Percentiles rank a stretch among this genome's conserved stretches.
phyloP scores from a whole-genome alignment of 2,888 invertebrate genomes.

The Cantharis flavilabris region DNA sequence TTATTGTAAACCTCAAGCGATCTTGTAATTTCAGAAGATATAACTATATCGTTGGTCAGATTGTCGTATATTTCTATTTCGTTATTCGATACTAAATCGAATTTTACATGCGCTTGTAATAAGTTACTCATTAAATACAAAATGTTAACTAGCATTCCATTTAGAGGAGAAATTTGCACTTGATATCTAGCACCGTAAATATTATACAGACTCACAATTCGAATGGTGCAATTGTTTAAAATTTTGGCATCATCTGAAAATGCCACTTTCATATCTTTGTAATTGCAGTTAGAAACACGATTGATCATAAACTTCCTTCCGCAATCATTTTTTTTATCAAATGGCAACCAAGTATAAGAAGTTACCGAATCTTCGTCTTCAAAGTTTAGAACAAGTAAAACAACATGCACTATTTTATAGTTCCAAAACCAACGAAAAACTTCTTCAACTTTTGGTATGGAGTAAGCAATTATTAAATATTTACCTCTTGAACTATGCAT shows the following conservation, averaged over 20 bases:
- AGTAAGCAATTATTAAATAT: too few relatives aligned
- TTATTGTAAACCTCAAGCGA: neutral
- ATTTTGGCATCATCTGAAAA: neutral
- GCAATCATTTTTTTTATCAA: neutral
- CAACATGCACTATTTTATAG: neutral
- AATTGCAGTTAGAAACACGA: neutral
- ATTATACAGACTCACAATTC: neutral
- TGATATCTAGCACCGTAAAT: neutral
- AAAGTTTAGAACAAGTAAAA: neutral
- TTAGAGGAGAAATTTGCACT: neutral
- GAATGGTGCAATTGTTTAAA: neutral
- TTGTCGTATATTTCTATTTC: neutral
- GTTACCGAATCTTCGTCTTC: neutral
- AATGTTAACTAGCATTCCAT: neutral
- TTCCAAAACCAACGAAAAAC: too few relatives aligned
- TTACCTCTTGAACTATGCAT: too few relatives aligned
- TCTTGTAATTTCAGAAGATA: neutral
- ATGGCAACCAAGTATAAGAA: neutral
- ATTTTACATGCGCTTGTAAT: neutral
- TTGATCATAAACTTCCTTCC: neutral
- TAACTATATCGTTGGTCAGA: neutral
- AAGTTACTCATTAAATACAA: neutral
- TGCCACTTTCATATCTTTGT: neutral
- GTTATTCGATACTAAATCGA: neutral
- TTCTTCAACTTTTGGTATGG: neutral